A percentile compares a stretch with the other conserved stretches of the same genome.
These are phyloP conservation scores for Palythoa grandiflora DNA, from an alignment of 92 coral and sea anemone species.

Conservation along the genomic window DNA sequence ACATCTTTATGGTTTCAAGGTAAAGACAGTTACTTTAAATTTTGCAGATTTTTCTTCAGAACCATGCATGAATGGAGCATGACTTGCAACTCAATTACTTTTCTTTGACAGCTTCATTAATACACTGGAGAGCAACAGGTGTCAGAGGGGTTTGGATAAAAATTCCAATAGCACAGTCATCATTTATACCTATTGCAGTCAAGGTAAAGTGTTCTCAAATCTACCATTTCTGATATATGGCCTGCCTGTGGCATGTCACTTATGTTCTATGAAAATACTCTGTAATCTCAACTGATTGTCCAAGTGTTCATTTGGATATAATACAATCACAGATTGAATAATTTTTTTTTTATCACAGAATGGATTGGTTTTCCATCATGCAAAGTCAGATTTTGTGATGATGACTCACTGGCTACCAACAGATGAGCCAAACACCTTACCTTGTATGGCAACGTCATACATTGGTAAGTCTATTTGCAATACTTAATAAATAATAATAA, in stretches of 20 bases:
- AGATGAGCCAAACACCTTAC: constrained; percentile 80
- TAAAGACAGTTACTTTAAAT: too few species aligned
- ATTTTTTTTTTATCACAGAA: constrained; percentile 51
- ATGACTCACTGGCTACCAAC: constrained; percentile 83
- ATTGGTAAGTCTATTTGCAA: constrained; percentile 33
- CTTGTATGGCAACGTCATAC: constrained; percentile 82
- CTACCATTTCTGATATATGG: too few species aligned
- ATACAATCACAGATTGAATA: not conserved
- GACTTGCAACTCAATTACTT: not conserved
- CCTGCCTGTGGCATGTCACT: too few species aligned
- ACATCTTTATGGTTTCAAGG: too few species aligned
- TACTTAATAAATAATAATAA: not conserved
- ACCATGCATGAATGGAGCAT: not conserved
- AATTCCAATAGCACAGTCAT: constrained; percentile 72
- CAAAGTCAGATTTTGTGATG: constrained; percentile 72
- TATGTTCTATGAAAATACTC: not conserved
- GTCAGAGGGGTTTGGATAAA: constrained; percentile 88
- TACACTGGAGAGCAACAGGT: constrained; percentile 56
- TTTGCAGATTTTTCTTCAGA: too few species aligned
- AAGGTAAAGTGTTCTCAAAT: constrained; percentile 52
- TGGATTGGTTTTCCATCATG: constrained; percentile 85
- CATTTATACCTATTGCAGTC: constrained; percentile 83
- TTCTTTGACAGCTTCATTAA: constrained; percentile 67
- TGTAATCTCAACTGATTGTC: not conserved
- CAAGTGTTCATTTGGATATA: not conserved